Percentiles rank a stretch among this genome's conserved stretches.
These are phyloP conservation scores for Dolichallabes microphthalmus DNA, from an alignment of 2,113 vertebrate genomes.

Conservation along the genomic window DNA sequence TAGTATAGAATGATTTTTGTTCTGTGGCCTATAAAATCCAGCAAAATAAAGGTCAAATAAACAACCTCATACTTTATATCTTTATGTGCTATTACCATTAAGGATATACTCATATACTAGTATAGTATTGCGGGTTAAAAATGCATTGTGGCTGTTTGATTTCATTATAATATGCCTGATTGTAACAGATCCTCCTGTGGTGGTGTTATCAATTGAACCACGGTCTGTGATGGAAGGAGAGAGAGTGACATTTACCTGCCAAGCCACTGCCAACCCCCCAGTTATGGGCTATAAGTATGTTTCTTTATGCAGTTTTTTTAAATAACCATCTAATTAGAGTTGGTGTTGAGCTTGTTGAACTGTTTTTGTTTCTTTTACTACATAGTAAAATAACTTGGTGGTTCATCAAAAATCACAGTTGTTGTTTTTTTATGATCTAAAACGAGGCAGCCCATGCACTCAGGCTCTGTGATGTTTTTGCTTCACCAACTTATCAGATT, in stretches of 20 bases:
- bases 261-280: conserved; percentile 89
- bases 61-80: not conserved
- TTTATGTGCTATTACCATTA: not conserved
- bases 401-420: not conserved
- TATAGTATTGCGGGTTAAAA: not conserved
- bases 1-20: not conserved
- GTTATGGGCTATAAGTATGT: conserved; percentile 90
- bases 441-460: not conserved
- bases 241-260: conserved; percentile 87
- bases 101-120: not conserved
- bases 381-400: not conserved
- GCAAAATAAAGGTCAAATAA: not conserved
- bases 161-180: conserved; percentile 23
- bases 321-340: not conserved
- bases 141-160: not conserved
- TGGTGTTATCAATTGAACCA: conserved; percentile 92
- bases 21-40: not conserved
- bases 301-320: not conserved
- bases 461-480: not conserved
- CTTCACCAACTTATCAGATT: not conserved
- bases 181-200: conserved; percentile 81
- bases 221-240: conserved; percentile 92
- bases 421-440: not conserved
- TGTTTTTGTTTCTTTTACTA: not conserved
- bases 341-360: not conserved